phyloP scores from a whole-genome alignment of 2,113 vertebrate genomes.

The Mohoua ochrocephala region DNA sequence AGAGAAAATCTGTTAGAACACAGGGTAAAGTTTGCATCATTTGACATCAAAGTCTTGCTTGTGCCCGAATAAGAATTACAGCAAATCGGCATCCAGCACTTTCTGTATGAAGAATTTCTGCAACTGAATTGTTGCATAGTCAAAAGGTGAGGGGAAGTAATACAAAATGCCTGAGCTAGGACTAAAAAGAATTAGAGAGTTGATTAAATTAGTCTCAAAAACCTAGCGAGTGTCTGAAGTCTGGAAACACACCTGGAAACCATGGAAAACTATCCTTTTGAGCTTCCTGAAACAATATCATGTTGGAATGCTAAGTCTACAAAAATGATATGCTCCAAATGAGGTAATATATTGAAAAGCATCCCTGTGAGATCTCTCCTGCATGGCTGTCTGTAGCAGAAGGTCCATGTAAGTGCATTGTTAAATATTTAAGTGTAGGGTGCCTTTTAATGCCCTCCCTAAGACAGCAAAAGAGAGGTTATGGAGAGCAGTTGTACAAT shows the following conservation, averaged over 20 bases:
- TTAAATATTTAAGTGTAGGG: not conserved
- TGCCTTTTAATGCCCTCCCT: not conserved
- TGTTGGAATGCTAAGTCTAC: not conserved
- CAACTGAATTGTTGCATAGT: constrained; percentile 56
- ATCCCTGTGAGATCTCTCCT: not conserved
- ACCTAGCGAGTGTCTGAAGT: not conserved
- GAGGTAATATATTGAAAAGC: not conserved
- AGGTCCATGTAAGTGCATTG: not conserved
- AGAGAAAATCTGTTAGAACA: not conserved
- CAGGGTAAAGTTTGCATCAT: not conserved
- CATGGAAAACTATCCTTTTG: not conserved
- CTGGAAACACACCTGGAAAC: not conserved
- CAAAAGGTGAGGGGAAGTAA: constrained; percentile 10
- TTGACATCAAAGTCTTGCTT: not conserved
- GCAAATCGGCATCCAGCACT: not conserved
- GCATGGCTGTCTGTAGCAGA: not conserved
- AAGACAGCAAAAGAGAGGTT: not conserved
- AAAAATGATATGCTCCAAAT: not conserved
- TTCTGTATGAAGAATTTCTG: constrained; percentile 50
- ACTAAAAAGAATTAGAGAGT: constrained; percentile 8
- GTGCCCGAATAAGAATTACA: not conserved
- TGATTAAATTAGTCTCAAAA: constrained; percentile 47
- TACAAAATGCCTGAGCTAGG: constrained; percentile 7
- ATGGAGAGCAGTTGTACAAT: not conserved
- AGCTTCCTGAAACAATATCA: not conserved